These are phyloP conservation scores for Etheostoma nigrum DNA, from an alignment of 2,797 vertebrate genomes.

Conservation along the genomic window DNA sequence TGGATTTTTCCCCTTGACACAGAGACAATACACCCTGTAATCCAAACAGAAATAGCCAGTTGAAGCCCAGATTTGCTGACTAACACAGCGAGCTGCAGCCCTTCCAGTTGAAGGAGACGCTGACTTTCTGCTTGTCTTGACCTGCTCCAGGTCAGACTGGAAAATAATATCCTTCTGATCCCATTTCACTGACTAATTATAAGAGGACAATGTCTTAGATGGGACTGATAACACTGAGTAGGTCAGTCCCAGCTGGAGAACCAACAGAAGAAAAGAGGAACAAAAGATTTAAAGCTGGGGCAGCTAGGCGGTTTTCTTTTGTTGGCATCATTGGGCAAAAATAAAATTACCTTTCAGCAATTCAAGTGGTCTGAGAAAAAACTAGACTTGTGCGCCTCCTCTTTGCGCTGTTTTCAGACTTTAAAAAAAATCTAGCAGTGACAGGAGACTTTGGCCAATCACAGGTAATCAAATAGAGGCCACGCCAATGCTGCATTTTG, in stretches of 20 bases:
- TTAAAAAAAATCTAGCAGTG: too few relatives aligned
- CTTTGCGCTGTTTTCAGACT: too few relatives aligned
- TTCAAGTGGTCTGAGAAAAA: too few relatives aligned
- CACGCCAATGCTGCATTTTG: too few relatives aligned
- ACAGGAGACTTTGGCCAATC: too few relatives aligned
- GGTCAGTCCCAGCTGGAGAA: not conserved
- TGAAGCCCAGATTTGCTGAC: slow-evolving; percentile 49
- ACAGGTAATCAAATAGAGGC: too few relatives aligned
- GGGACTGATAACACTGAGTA: not conserved
- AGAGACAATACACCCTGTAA: slow-evolving; percentile 25
- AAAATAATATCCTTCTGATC: slow-evolving; percentile 56
- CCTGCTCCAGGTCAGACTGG: slow-evolving; percentile 42
- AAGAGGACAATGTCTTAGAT: slow-evolving; percentile 11
- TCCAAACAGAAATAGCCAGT: slow-evolving; percentile 39
- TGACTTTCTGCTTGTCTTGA: slow-evolving; percentile 48
- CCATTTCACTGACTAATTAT: slow-evolving; percentile 64
- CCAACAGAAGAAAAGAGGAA: not conserved
- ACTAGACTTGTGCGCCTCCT: too few relatives aligned
- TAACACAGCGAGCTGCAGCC: slow-evolving; percentile 23
- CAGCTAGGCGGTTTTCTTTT: too few relatives aligned
- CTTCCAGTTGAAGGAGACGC: slow-evolving; percentile 27
- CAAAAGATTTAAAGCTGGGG: not conserved
- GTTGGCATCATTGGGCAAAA: too few relatives aligned
- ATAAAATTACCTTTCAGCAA: too few relatives aligned
- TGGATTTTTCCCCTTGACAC: slow-evolving; percentile 31